Percentiles rank a stretch among this genome's conserved stretches.
These are phyloP conservation scores for Calliscelio sp. DNA, from an alignment of 2,888 invertebrate genomes.

Conservation along the genomic window DNA sequence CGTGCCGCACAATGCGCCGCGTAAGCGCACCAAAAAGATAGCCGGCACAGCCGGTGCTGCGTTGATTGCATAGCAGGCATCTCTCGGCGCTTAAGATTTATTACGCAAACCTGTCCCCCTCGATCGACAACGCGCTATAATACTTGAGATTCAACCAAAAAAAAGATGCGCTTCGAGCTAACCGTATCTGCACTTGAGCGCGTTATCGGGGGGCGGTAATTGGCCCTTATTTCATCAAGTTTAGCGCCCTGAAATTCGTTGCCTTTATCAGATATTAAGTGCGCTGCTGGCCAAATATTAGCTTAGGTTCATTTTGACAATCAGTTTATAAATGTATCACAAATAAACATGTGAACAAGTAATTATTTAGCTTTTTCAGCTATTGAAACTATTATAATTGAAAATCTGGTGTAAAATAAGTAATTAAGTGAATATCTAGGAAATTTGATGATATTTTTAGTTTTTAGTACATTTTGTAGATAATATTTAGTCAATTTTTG, in stretches of 20 bases:
- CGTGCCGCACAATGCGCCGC: conserved; percentile 42
- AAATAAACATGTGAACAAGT: no score
- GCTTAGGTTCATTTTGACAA: no score
- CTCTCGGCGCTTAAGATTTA: conserved; percentile 79
- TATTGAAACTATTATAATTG: no score
- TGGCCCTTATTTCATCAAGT: conserved; percentile 68
- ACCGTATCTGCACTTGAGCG: conserved; percentile 39
- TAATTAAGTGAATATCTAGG: no score
- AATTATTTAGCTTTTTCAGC: no score
- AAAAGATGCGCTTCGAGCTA: conserved; percentile 11
- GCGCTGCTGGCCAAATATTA: background rate
- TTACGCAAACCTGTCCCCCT: conserved; percentile 76
- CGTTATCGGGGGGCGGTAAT: conserved; percentile 62
- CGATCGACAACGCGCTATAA: conserved; percentile 71
- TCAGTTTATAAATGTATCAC: no score
- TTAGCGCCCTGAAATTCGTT: conserved; percentile 34
- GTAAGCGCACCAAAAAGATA: conserved; percentile 74
- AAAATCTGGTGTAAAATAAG: no score
- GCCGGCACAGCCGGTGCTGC: conserved; percentile 76
- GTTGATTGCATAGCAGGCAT: conserved; percentile 80
- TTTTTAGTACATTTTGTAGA: no score
- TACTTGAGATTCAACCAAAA: conserved; percentile 20
- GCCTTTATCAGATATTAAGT: conserved; percentile 33
- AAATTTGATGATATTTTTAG: no score
- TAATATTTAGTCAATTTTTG: no score